A percentile compares a stretch with the other conserved stretches of the same genome.
These are phyloP conservation scores for Amyelois transitella DNA, from an alignment of 1,140 invertebrate species.

Conservation along the genomic window DNA sequence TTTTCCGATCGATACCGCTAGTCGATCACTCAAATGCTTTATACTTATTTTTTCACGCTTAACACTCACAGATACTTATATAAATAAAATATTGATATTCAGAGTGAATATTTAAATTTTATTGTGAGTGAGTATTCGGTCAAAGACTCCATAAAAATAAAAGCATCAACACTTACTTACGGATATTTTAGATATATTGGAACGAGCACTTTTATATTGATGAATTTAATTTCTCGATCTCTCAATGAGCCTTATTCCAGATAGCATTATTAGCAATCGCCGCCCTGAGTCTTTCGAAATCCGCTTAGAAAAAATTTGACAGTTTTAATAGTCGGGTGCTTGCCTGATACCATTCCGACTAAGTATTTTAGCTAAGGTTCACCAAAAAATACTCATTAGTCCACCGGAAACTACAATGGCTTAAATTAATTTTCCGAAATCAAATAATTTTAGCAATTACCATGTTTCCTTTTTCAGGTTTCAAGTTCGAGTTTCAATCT, in stretches of 20 bases:
- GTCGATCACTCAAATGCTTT: not conserved
- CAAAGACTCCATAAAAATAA: slow-evolving; percentile 20
- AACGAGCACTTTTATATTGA: slow-evolving; percentile 11
- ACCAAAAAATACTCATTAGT: no score
- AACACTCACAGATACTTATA: not conserved
- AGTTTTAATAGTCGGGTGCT: no score
- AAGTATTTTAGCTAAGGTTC: no score
- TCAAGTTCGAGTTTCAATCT: slow-evolving; percentile 25
- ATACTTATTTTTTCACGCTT: not conserved
- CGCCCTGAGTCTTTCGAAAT: no score
- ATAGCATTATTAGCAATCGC: no score
- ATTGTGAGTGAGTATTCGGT: slow-evolving; percentile 7
- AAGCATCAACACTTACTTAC: slow-evolving; percentile 3
- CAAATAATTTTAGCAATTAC: not conserved
- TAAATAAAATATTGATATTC: not conserved
- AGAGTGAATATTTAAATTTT: not conserved
- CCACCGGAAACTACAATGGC: no score
- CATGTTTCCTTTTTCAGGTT: slow-evolving; percentile 31
- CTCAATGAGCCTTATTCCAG: no score
- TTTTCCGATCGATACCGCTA: not conserved
- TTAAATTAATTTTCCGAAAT: no score
- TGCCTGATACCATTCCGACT: no score
- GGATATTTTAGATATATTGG: not conserved
- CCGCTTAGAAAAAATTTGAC: no score
- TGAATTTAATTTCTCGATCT: not conserved